These are phyloP conservation scores for Phortica magna DNA, from an alignment of 2,888 invertebrate species.

Conservation along the genomic window DNA sequence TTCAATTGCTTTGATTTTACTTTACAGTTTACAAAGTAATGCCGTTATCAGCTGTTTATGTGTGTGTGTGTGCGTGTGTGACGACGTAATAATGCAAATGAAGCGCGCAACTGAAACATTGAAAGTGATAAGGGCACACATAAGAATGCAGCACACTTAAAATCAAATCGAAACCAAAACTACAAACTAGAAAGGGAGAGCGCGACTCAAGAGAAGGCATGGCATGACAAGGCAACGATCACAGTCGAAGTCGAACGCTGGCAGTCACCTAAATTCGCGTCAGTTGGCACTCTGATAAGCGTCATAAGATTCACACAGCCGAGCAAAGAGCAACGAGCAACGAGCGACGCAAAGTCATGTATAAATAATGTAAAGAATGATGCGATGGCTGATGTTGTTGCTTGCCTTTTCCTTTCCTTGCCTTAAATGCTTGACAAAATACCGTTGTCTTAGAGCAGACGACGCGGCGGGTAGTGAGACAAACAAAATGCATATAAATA, in stretches of 20 bases:
- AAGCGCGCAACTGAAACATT: neutral
- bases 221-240: too few species aligned
- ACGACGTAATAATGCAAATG: slow-evolving; percentile 22
- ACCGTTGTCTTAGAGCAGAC: slow-evolving; percentile 6
- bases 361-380: too few species aligned
- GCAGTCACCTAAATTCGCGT: slow-evolving; percentile 3
- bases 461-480: too few species aligned
- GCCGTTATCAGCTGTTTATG: too few species aligned
- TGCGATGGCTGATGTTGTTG: too few species aligned
- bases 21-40: too few species aligned
- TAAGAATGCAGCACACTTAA: neutral
- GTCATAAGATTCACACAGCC: neutral
- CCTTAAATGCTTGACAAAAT: slow-evolving; percentile 9
- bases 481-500: neutral
- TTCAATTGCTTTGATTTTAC: too few species aligned
- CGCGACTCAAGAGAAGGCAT: neutral
- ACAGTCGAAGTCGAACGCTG: neutral
- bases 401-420: neutral
- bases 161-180: slow-evolving; percentile 10
- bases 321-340: too few species aligned
- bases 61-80: too few species aligned
- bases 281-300: neutral
- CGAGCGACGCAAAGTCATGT: too few species aligned
- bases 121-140: too few species aligned
- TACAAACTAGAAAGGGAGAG: neutral